A percentile compares a stretch with the other conserved stretches of the same genome.
These are phyloP conservation scores for Acleris laterana DNA, from an alignment of 2,888 invertebrate genomes.

Conservation along the genomic window DNA sequence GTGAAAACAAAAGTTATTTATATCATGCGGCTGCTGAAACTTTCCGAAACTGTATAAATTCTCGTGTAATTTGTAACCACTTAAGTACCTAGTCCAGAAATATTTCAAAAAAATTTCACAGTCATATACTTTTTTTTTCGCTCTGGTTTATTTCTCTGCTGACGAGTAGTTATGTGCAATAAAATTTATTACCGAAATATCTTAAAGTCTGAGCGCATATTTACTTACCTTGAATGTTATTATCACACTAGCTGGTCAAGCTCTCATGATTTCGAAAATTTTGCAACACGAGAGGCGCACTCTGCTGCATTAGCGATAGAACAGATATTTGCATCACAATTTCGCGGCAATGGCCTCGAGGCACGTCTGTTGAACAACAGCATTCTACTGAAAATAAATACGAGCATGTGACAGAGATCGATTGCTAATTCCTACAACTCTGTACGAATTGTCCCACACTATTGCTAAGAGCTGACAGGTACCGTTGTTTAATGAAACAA, in stretches of 20 bases:
- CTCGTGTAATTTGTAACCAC: too few species aligned
- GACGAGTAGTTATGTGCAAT: neutral
- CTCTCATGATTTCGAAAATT: conserved; percentile 41
- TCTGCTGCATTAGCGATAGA: conserved; percentile 31
- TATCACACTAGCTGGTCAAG: conserved; percentile 32
- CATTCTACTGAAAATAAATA: conserved; percentile 39
- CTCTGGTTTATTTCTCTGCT: too few species aligned
- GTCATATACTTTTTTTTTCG: too few species aligned
- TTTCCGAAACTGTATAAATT: too few species aligned
- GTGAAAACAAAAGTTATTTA: neutral
- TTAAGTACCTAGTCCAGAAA: too few species aligned
- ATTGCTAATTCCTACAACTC: conserved; percentile 40
- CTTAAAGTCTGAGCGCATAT: neutral
- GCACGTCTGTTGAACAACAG: conserved; percentile 47
- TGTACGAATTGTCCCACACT: conserved; percentile 19
- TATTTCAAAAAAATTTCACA: too few species aligned
- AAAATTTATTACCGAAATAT: neutral
- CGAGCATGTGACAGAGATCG: conserved; percentile 45
- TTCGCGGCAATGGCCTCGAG: conserved; percentile 64
- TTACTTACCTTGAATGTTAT: conserved; percentile 29
- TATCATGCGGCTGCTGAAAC: too few species aligned
- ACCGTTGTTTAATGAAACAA: conserved; percentile 23
- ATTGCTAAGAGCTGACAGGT: conserved; percentile 14
- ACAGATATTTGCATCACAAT: conserved; percentile 70
- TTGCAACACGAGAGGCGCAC: conserved; percentile 52